These are phyloP conservation scores for Alcis repandata DNA, from an alignment of 2,888 invertebrate genomes.

Conservation along the genomic window DNA sequence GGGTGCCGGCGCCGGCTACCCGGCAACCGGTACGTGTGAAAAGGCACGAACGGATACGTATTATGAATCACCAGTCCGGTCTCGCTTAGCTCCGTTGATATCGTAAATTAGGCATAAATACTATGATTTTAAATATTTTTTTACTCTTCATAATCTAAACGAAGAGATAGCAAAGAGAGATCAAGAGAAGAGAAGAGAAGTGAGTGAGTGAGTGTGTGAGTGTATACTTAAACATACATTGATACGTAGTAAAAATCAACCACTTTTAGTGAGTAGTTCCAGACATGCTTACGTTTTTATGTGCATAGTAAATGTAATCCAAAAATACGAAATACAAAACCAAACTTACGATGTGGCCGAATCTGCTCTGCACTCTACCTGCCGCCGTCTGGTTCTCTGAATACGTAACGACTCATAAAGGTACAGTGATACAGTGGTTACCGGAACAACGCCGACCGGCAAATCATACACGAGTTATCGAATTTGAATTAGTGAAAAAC, in stretches of 20 bases:
- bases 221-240: no score
- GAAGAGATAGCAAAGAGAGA: no score
- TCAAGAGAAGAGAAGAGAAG: no score
- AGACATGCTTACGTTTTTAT: background rate
- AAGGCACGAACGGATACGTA: no score
- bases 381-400: conserved; percentile 51
- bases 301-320: conserved; percentile 4
- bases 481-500: conserved; percentile 44
- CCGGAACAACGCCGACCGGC: conserved; percentile 20
- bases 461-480: conserved; percentile 42
- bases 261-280: background rate
- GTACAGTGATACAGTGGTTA: conserved; percentile 46
- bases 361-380: conserved; percentile 50
- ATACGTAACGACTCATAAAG: conserved; percentile 50
- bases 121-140: no score
- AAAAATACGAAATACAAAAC: conserved; percentile 5
- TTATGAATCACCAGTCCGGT: no score
- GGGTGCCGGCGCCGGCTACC: no score
- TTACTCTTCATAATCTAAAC: no score
- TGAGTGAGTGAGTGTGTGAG: no score
- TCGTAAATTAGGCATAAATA: no score
- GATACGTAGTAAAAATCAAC: background rate
- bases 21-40: no score
- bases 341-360: conserved; percentile 10
- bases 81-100: no score